Evolutionary conservation across 1,140 invertebrate species (phyloP).

Genomic region (Lucilia cuprina): DNA sequence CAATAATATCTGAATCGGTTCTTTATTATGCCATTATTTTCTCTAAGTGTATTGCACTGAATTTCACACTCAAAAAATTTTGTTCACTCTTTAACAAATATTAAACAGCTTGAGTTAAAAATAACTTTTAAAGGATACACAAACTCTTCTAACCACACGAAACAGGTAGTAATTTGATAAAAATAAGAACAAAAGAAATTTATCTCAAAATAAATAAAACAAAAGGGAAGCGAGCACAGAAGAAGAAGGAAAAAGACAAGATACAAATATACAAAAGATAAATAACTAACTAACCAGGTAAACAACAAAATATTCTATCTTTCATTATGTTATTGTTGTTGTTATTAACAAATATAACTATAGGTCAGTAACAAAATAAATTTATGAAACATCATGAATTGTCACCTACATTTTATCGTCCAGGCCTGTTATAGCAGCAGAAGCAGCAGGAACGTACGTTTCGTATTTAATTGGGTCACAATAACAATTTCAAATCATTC

Average conservation of each 20-base stretch:
- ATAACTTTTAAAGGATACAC: too few species aligned
- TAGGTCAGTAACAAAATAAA: neutral
- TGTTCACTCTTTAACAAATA: too few species aligned
- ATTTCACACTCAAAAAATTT: too few species aligned
- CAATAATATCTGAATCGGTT: too few species aligned
- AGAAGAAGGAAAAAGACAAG: neutral
- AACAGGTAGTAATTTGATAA: too few species aligned
- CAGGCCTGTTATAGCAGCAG: neutral
- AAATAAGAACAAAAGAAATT: neutral
- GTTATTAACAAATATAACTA: neutral
- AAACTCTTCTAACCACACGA: too few species aligned
- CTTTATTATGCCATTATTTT: too few species aligned
- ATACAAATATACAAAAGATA: neutral
- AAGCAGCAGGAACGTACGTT: neutral
- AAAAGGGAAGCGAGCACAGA: neutral
- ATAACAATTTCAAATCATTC: constrained; percentile 19
- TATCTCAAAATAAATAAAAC: neutral
- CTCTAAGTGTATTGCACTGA: too few species aligned
- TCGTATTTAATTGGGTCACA: constrained; percentile 8
- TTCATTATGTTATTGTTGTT: neutral
- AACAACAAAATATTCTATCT: neutral
- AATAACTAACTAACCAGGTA: neutral
- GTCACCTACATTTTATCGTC: neutral
- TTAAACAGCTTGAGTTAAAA: too few species aligned
- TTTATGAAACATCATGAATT: neutral